Base-by-base conservation (phyloP, 2,888 invertebrate genomes). In the Coenonympha glycerion region DNA sequence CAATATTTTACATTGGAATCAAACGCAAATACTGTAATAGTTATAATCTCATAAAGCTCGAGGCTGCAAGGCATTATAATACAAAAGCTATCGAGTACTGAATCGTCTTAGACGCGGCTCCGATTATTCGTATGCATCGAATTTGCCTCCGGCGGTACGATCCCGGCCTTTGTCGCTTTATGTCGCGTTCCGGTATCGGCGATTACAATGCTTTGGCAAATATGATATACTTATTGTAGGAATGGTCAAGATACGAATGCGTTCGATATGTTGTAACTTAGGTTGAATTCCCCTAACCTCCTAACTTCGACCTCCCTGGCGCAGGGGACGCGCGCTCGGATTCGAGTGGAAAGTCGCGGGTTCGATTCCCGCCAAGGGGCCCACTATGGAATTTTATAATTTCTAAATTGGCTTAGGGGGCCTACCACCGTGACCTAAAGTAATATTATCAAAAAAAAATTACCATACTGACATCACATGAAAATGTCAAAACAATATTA, bases 41-140 rank as follows among this genome's bases (percentile, higher is more conserved):
- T 36, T 37, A 36, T 45, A 45, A 45, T 37, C 46, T 46, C 28
- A 28, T 28, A 45, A 36, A 47, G 55, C 55, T 55, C 40, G 53
- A 51, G 55, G 52, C 54, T 21, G 31, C 41, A 40, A 19, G 33
- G 49, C 67, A 65, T 67, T 73, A 69, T 68, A 73, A 73, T 73
- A 76, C 72, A 71, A 71, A 74, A 78, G 68, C 71, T 73, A 76
- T 77, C 74, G 73, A 71, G 67, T 66, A 63, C 63, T 71, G 73
- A 73, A 77, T 76, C 71, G 73, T 66, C 61, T 60, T 55, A 64
- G 71, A 72, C 71, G 65, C 65, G 70, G 70, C 73, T 77, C 79
- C 78, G 73, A 79, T 78, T 78, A 79, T 77, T 71, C 66, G 66
- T 67, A 71, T 59, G 56, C 61, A 66, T 65, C 61, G 63, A 59